Percentiles rank a stretch among this genome's conserved stretches.
These are phyloP conservation scores for Epinotia demarniana DNA, from an alignment of 2,888 invertebrate genomes.

Conservation along the genomic window DNA sequence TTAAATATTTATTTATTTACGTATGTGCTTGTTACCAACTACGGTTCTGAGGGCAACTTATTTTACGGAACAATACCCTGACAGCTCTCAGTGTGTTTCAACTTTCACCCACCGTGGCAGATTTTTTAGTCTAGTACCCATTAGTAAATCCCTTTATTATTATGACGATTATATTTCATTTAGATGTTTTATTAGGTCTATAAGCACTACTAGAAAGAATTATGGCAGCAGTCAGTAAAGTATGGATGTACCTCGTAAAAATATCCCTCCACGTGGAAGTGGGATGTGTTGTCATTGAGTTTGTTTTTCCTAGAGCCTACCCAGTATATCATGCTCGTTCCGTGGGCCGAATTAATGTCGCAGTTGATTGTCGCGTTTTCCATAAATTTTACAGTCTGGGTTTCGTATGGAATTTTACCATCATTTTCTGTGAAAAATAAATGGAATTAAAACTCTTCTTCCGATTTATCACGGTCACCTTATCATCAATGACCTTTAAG, in stretches of 20 bases:
- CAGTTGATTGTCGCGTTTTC: neutral
- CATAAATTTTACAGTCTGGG: neutral
- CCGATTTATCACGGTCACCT: neutral
- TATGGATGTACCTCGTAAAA: constrained; percentile 13
- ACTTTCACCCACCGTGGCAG: too few species aligned
- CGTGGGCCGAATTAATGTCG: neutral
- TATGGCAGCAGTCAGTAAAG: neutral
- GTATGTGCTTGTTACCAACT: too few species aligned
- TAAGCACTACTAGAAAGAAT: too few species aligned
- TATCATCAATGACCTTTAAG: too few species aligned
- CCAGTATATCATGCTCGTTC: constrained; percentile 31
- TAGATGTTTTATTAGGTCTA: too few species aligned
- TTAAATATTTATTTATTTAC: too few species aligned
- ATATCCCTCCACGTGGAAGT: neutral
- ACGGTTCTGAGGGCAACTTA: too few species aligned
- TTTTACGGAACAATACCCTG: too few species aligned
- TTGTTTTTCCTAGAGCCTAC: constrained; percentile 1
- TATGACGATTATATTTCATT: too few species aligned
- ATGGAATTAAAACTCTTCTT: neutral
- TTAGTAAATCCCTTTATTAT: too few species aligned
- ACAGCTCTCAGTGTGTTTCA: too few species aligned
- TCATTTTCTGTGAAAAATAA: neutral
- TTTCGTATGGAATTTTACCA: neutral
- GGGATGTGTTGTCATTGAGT: neutral
- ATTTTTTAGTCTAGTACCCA: too few species aligned